Evolutionary conservation across 2,113 vertebrate genomes (phyloP).

Genomic region (Xiphorhynchus elegans): DNA sequence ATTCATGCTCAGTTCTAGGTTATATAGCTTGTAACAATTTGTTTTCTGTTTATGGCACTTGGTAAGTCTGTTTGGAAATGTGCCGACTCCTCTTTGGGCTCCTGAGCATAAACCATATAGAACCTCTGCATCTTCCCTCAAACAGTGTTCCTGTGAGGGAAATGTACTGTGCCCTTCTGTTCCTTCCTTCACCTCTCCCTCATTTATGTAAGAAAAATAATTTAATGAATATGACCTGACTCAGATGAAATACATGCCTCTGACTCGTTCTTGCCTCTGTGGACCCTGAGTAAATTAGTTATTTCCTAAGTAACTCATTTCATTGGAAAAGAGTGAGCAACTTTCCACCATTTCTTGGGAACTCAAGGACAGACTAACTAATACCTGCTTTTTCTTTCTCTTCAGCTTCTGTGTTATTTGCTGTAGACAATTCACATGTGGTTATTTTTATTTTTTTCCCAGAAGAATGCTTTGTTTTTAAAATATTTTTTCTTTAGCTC

Average conservation of each 20-base stretch:
- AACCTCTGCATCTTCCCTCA: not conserved
- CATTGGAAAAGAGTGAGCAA: slow-evolving; percentile 19
- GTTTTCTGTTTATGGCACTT: slow-evolving; percentile 1
- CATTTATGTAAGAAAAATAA: not conserved
- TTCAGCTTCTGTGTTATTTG: not conserved
- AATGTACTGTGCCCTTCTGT: not conserved
- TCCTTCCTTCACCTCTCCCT: not conserved
- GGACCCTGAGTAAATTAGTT: slow-evolving; percentile 23
- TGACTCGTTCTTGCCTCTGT: not conserved
- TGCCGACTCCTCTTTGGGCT: not conserved
- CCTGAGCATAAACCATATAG: not conserved
- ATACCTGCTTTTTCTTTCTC: not conserved
- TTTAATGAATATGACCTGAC: slow-evolving; percentile 6
- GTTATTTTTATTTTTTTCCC: slow-evolving; percentile 13
- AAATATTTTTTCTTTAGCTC: not conserved
- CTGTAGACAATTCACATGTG: not conserved
- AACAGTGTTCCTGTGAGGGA: not conserved
- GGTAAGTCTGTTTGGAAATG: not conserved
- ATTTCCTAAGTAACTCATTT: slow-evolving; percentile 37
- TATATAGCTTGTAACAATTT: not conserved
- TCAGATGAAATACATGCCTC: slow-evolving; percentile 13
- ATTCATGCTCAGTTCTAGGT: not conserved
- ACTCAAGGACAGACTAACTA: not conserved
- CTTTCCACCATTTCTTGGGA: not conserved
- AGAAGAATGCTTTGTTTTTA: not conserved